phyloP scores from a whole-genome alignment of 2,888 invertebrate genomes.

The Cantharis rustica region DNA sequence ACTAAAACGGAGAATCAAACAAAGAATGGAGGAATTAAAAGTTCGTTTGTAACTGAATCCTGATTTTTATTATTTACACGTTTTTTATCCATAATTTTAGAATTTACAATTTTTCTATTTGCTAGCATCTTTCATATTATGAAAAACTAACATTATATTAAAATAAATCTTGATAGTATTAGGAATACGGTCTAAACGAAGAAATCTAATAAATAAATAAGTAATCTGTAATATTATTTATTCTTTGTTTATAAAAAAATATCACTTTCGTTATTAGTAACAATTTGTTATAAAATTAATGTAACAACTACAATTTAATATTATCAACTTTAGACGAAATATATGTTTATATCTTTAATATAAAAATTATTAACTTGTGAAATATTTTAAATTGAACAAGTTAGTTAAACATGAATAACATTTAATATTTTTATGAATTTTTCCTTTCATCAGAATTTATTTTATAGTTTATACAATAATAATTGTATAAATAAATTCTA shows the following conservation, averaged over 20 bases:
- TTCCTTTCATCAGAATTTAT: too few species aligned
- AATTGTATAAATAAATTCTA: too few species aligned
- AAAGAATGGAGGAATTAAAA: slow-evolving; percentile 72
- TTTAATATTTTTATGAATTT: too few species aligned
- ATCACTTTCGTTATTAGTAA: neutral
- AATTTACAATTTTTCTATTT: neutral
- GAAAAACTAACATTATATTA: neutral
- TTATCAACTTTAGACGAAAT: too few species aligned
- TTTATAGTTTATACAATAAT: too few species aligned
- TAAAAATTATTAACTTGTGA: too few species aligned
- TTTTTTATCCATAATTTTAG: neutral
- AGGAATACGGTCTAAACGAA: neutral
- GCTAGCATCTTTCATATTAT: neutral
- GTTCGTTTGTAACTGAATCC: slow-evolving; percentile 62
- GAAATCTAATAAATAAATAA: neutral
- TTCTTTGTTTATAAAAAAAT: neutral
- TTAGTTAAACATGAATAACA: too few species aligned
- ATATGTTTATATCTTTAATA: too few species aligned
- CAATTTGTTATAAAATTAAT: neutral
- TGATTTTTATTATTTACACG: neutral
- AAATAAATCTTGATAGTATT: neutral
- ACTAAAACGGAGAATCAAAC: slow-evolving; percentile 65
- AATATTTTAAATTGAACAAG: too few species aligned
- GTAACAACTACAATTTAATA: neutral
- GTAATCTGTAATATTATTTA: neutral